Base-by-base conservation (phyloP, 2,797 vertebrate species). In the Limosa lapponica region DNA sequence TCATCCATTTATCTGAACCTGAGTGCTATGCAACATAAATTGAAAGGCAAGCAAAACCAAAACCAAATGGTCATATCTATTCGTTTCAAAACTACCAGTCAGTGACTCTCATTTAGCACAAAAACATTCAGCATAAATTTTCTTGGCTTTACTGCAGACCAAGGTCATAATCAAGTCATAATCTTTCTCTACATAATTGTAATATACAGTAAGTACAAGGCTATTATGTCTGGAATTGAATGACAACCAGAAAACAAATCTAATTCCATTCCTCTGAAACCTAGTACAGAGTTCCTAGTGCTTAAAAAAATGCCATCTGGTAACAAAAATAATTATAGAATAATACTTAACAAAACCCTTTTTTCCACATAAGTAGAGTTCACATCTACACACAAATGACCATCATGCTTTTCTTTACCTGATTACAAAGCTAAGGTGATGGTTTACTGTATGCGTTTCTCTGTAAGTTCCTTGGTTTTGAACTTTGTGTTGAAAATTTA, bases 91-190 rank as follows among this genome's bases (percentile, higher is more conserved):
- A 11, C 20, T 84, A 77, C 30, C 20, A 80, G 83, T 25, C 44
- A 73, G 44, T 43, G 54, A 57, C 37, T 92, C 32, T 90, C 32
- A 61, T 81, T 67, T 57, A 80, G 22, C 20, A 89, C 32, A 71
- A 61, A 92, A 73, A 10, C 37, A 70, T 73, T 92, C 27, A 16
- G 67, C n/a, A 80, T 55, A 88, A 39, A 58, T 89, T 77, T 91
- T 72, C 66, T 91, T 78, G 49, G n/a, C 69, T 87, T 67, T 94
- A 44, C 34, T 79, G 64, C 54, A 78, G 62, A 92, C n/a, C 71
- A 92, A 82, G 34, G 49, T 88, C 92, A 92, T 91, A 89, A 94
- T 91, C 80, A 87, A 94, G 44, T 92, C 55, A 82, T 77, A 82
- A 65, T 86, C 59, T 88, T 89, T 79, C 77, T 73, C 73, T 69